Evolutionary conservation across 2,113 vertebrate genomes (phyloP), one percentile per base, ranked within the genome.

Genomic region (Hystrix cristata): DNA sequence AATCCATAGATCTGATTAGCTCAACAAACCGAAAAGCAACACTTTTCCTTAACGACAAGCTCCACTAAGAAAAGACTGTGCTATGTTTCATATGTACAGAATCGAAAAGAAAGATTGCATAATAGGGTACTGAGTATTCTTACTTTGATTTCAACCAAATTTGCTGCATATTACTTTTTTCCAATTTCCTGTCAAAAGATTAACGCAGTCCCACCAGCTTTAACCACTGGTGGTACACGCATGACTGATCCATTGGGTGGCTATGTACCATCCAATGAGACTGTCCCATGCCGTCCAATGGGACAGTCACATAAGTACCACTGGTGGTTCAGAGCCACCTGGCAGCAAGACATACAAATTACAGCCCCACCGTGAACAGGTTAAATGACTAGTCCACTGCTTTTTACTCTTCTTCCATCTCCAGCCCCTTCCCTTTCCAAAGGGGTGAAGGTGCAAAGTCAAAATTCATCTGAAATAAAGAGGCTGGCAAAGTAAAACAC

Each of bases 1-100:
- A 11, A 55, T 60, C 21, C 71, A 83, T 94, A 60, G 91, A 72
- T 43, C n/a, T 81, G 82, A 92, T 69, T 53, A 87, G 93, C 29
- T 46, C 90, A 89, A 64, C 9, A 71, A 55, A 81, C 62, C 85
- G 94, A 91, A 83, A 53, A 62, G 86, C 72, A 90, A 59, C 29
- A 27, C 5, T 48, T 76, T 23, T 79, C 27, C 81, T 76, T 65
- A 83, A 85, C 10, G 31, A 25, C 1, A 85, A 82, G 21, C 53
- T 79, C 92, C 48, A 78, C 29, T 6, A 48, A 62, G 60, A 65
- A 64, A 69, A 72, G 62, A 53, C 0, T 2, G 2, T 10, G 67
- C 31, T 34, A 2, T 3, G 29, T 62, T 21, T 60, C 43, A 38
- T 9, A 60, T 16, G 21, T 14, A 74, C 79, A 96, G 60, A 80